Conservation (phyloP, 2,113 vertebrate species). For the Aramus guarauna region DNA sequence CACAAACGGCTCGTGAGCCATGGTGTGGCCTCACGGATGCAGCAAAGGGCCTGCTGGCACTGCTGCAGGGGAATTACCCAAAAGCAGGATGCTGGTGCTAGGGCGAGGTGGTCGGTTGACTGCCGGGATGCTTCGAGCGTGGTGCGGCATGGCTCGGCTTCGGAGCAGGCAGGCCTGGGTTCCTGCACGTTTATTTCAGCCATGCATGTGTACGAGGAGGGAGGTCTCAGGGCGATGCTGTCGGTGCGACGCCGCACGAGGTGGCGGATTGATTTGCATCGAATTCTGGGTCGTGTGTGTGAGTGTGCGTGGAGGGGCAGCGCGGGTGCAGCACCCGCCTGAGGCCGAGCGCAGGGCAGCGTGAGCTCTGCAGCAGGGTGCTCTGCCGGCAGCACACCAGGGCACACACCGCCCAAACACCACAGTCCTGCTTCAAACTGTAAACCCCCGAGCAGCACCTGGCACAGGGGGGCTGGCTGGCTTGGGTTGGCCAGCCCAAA, state of each 20-base stretch:
- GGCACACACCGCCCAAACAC: neutral
- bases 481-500: neutral
- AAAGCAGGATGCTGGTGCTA: rapidly evolving
- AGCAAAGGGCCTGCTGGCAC: neutral
- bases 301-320: rapidly evolving
- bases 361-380: neutral
- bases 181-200: neutral
- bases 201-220: neutral
- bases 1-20: neutral
- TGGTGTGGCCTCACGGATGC: neutral
- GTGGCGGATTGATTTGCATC: neutral
- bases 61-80: neutral
- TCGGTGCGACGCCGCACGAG: too few relatives aligned
- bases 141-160: rapidly evolving
- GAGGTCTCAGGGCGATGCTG: neutral
- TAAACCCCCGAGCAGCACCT: neutral
- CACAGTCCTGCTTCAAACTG: neutral
- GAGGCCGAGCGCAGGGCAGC: rapidly evolving
- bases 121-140: rapidly evolving
- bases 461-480: neutral
- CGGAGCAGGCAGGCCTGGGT: rapidly evolving
- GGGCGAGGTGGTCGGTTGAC: neutral
- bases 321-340: rapidly evolving
- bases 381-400: neutral
- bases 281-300: neutral